Percentiles rank a stretch among this genome's conserved stretches.
These are phyloP conservation scores for Leptothorax acervorum DNA, from an alignment of 2,888 invertebrate species.

Conservation along the genomic window DNA sequence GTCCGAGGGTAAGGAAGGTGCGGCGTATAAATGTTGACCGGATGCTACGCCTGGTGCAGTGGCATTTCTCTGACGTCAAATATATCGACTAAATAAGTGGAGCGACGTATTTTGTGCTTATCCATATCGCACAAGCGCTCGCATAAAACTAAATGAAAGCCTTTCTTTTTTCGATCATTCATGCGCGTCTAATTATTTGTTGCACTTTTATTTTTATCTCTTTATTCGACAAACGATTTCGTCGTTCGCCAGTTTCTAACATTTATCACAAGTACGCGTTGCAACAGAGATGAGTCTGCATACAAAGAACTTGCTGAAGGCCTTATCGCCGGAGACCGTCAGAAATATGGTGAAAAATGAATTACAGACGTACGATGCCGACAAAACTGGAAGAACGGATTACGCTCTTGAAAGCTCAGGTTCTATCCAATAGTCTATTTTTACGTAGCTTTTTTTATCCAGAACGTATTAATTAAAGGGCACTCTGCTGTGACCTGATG, in stretches of 20 bases:
- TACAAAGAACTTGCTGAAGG: constrained; percentile 74
- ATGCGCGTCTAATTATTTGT: constrained; percentile 12
- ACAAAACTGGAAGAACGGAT: constrained; percentile 89
- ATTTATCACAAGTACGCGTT: not conserved
- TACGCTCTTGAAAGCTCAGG: constrained; percentile 92
- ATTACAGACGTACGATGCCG: constrained; percentile 87
- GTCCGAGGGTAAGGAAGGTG: constrained; percentile 78
- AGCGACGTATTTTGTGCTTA: not conserved
- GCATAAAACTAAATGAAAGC: constrained; percentile 10
- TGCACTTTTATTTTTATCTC: constrained; percentile 23
- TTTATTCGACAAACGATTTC: constrained; percentile 1
- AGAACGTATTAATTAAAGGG: constrained; percentile 26
- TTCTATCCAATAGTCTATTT: constrained; percentile 58
- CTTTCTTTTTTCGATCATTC: constrained; percentile 31
- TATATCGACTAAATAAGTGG: constrained; percentile 44
- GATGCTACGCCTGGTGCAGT: constrained; percentile 17
- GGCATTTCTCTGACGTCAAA: constrained; percentile 38
- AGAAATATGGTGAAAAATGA: constrained; percentile 78
- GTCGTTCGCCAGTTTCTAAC: not conserved
- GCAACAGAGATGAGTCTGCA: constrained; percentile 75
- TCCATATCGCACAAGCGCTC: not conserved
- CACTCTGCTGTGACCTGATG: not conserved
- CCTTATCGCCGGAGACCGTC: constrained; percentile 77
- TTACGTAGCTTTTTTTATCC: constrained; percentile 22
- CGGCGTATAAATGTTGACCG: constrained; percentile 39